A percentile compares a stretch with the other conserved stretches of the same genome.
These are phyloP conservation scores for Microctonus hyperodae DNA, from an alignment of 2,888 invertebrate genomes.

Conservation along the genomic window DNA sequence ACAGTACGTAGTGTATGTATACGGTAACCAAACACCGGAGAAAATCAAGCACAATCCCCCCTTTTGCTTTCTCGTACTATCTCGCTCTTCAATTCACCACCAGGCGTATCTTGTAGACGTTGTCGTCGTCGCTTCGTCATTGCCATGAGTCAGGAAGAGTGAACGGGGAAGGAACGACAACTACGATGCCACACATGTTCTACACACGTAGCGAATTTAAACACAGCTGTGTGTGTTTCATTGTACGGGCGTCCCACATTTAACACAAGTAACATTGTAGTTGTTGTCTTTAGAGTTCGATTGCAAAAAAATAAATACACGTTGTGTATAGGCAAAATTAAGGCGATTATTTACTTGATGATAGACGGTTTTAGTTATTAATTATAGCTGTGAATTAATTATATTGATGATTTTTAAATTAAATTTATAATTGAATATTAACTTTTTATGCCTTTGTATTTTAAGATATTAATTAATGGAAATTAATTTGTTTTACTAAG, in stretches of 20 bases:
- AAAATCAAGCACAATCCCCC: conserved; percentile 22
- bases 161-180: neutral
- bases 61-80: neutral
- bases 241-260: neutral
- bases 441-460: too few species aligned
- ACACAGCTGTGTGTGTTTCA: neutral
- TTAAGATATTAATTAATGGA: too few species aligned
- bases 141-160: neutral
- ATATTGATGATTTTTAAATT: neutral
- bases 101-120: neutral
- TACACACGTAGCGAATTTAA: neutral
- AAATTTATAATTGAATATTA: neutral
- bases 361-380: neutral
- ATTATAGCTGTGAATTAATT: neutral
- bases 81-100: neutral
- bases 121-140: conserved; percentile 1
- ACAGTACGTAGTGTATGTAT: conserved; percentile 24
- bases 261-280: neutral
- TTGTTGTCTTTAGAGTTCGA: neutral
- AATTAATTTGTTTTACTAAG: too few species aligned
- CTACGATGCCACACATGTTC: neutral
- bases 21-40: conserved; percentile 30
- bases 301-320: neutral
- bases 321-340: neutral
- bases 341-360: neutral